phyloP scores from a whole-genome alignment of 2,888 invertebrate genomes.

The Lasioglossum oenotherae region DNA sequence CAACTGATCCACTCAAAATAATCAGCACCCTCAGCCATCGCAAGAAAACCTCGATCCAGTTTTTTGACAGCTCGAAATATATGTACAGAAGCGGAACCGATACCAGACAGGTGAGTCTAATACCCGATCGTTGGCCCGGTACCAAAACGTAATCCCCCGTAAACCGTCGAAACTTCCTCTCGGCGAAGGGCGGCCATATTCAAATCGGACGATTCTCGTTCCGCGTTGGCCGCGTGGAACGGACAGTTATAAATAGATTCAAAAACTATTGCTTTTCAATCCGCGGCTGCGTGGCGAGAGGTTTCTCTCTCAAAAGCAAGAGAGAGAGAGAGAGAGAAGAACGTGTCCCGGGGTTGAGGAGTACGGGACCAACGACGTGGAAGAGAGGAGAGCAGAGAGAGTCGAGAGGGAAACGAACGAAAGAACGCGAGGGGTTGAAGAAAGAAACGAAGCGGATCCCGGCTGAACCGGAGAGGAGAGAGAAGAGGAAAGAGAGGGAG shows the following conservation, averaged over 20 bases:
- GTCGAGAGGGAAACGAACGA: conserved; percentile 28
- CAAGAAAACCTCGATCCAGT: neutral
- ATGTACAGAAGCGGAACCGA: neutral
- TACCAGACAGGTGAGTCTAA: neutral
- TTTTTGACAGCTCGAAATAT: neutral
- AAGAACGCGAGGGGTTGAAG: conserved; percentile 59
- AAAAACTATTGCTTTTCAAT: conserved; percentile 81
- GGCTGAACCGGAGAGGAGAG: neutral
- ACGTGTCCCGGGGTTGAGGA: conserved; percentile 32
- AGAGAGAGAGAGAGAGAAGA: conserved; percentile 19
- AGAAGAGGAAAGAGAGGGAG: neutral
- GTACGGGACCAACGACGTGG: neutral
- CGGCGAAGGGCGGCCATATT: conserved; percentile 9
- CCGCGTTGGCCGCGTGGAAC: conserved; percentile 35
- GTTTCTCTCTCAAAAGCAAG: conserved; percentile 29
- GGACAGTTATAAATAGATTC: conserved; percentile 78
- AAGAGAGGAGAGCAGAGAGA: conserved; percentile 12
- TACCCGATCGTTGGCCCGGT: neutral
- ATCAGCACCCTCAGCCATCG: neutral
- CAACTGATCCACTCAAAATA: neutral
- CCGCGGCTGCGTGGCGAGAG: conserved; percentile 68
- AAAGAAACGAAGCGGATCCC: conserved; percentile 49
- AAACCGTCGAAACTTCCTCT: neutral
- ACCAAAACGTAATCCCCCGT: conserved; percentile 5
- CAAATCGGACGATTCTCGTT: conserved; percentile 57